Base-by-base conservation (phyloP, 2,888 invertebrate species). In the Pammene aurita region DNA sequence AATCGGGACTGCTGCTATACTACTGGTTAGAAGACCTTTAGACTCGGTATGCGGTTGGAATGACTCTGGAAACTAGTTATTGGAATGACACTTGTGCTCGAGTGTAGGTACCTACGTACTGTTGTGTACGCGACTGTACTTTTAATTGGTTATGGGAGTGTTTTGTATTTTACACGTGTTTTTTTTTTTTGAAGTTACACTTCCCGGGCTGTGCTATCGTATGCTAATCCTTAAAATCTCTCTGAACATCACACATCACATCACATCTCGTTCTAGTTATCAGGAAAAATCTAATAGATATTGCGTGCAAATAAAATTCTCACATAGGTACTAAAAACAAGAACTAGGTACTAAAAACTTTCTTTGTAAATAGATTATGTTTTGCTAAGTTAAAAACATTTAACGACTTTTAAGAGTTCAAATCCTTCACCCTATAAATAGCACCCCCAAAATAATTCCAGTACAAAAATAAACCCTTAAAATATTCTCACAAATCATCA, bases 1-100 rank as follows among this genome's bases (percentile, higher is more conserved):
- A 16, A 16, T 18, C 16, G 13, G n/a, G 5, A 9, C 1, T 7
- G 14, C 48, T 0, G 9, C 9, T 16, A 11, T 13, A 18, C 18
- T 50, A 18, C 26, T 26, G 26, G 14, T 16, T 38, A 7, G 7
- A 10, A 5, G 5, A 26, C n/a, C 34, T 1, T 18, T n/a, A 14
- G 34, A 26, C 52, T 52, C 9, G 26, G 7, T 13, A 6, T 34
- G 9, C 7, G 54, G 7, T 34, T 54, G 54, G 34, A 54, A 54
- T 34, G 34, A 34, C 64, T 73, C 71, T 72, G 52, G 72, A 70
- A 76, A 76, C 76, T 75, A 74, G 78, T 79, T 77, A 79, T 75
- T 73, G 67, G 71, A 78, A 72, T 73, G 71, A 76, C 61, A 67
- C 72, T 77, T 71, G 66, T 72, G 41, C 54, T 65, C 70, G 70